Base-by-base conservation (phyloP, 2,113 vertebrate species). In the Prionailurus viverrinus region DNA sequence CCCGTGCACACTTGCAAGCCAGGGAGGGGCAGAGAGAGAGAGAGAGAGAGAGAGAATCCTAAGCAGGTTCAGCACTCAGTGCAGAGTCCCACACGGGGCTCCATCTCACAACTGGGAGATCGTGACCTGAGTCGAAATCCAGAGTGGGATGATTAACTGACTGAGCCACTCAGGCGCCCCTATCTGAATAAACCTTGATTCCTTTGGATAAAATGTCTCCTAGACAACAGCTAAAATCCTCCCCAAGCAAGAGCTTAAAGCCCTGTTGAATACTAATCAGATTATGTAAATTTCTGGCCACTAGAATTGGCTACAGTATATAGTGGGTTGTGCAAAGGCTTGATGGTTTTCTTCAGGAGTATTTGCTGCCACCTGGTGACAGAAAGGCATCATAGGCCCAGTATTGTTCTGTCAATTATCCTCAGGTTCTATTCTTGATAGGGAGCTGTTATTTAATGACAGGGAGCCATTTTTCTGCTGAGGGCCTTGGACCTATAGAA, bases 301-400 rank as follows among this genome's bases (percentile, higher is more conserved):
- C 39, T 45, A 16, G 55, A 66, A 29, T 5, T 31, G 63, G 25
- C 86, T 53, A 9, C 36, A 1, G 0, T 7, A 33, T 21, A 14
- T 13, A 53, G 0, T 2, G 33, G 71, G 73, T 7, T 79, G 48
- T 29, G 39, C 45, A 2, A 1, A 0, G 7, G 23, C 23, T 29
- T 1, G 4, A 10, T 2, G 16, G 33, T 66, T 87, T 76, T 90
- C 74, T 79, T 55, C 41, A 2, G 58, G 51, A 12, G 29, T 94
- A 36, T 96, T 78, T 97, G 90, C 97, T 97, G 97, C 97, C 97
- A 96, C 80, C 97, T 97, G 51, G 92, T 97, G 98, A 86, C 58
- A 58, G 29, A 87, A 82, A 84, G 16, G 23, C 10, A 4, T 51
- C 66, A 86, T 10, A 39, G 69, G 6, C 66, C 13, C 55, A 16